phyloP scores from a whole-genome alignment of 2,113 vertebrate species.

The Thalassarche chlororhynchos region DNA sequence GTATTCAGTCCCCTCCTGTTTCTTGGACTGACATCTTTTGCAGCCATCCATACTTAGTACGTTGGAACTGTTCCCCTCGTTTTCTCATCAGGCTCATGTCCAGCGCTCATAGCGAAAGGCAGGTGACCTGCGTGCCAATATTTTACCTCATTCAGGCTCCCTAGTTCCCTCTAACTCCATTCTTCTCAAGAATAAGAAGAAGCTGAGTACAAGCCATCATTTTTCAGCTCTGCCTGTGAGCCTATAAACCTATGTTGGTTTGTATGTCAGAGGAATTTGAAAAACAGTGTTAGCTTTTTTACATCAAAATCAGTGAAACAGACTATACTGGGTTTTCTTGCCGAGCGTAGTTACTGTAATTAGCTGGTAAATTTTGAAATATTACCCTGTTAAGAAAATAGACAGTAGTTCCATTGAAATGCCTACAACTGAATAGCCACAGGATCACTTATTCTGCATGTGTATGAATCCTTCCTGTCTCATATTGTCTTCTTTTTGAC shows the following conservation, averaged over 20 bases:
- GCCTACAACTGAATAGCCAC: not conserved
- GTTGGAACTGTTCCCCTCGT: not conserved
- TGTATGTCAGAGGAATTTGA: not conserved
- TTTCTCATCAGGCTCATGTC: not conserved
- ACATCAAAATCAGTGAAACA: not conserved
- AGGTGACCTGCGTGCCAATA: not conserved
- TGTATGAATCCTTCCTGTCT: not conserved
- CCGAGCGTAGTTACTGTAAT: not conserved
- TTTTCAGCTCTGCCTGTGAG: not conserved
- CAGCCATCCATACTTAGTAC: not conserved
- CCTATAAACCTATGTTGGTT: not conserved
- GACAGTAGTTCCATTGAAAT: not conserved
- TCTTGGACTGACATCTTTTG: not conserved
- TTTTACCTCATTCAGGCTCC: not conserved
- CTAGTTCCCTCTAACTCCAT: not conserved
- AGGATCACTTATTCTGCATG: not conserved
- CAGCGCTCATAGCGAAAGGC: not conserved
- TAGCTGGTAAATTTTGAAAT: not conserved
- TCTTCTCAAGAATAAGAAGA: not conserved
- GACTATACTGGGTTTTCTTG: not conserved
- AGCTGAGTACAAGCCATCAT: not conserved
- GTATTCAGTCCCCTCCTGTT: not conserved
- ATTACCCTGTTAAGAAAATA: not conserved
- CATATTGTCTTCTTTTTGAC: not conserved
- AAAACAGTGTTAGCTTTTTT: not conserved